Evolutionary conservation across 2,888 invertebrate genomes (phyloP), one percentile per base, ranked within the genome.

Genomic region (Carpatolechia fugitivella): DNA sequence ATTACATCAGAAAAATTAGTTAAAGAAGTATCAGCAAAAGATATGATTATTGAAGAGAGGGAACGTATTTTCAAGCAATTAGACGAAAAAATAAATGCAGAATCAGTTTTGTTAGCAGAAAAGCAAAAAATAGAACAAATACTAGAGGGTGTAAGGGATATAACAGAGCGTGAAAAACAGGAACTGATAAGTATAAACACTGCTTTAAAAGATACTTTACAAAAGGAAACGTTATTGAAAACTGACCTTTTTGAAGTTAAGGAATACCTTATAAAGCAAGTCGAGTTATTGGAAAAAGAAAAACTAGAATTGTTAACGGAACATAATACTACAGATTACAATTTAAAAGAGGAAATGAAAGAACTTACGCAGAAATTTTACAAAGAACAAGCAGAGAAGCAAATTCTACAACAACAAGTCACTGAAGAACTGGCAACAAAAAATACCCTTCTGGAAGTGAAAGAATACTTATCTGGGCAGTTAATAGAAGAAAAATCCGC

Each of bases 401-500:
- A 61, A 56, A 50, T 58, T 49, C 55, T 64, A 1, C 61, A 63
- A 48, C 54, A 49, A n/a, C 16, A 49, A 14, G 13, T 54, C 31
- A 14, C 31, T 20, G 31, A 31, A 33, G 49, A 54, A 29, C 33
- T 18, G n/a, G 18, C 11, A 4, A 6, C 29, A 14, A 49, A 49
- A 13, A 54, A 40, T 10, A n/a, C 20, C 20, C 1, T 50, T 3
- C 18, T 41, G 5, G 18, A 52, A 55, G 50, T 50, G 41, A 55
- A 52, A 13, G 46, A 55, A 14, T 14, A 29, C 30, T 36, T 41
- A 30, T 16, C 33, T 58, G 72, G 75, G 55, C 70, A 78, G 35
- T 57, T 77, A 24, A 56, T 70, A 0, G 76, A 78, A 64, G 78
- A 79, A 55, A 72, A 65, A 60, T 64, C 69, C 5, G 59, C 63